phyloP scores from a whole-genome alignment of 2,797 vertebrate genomes.

The Sciaenops ocellatus region DNA sequence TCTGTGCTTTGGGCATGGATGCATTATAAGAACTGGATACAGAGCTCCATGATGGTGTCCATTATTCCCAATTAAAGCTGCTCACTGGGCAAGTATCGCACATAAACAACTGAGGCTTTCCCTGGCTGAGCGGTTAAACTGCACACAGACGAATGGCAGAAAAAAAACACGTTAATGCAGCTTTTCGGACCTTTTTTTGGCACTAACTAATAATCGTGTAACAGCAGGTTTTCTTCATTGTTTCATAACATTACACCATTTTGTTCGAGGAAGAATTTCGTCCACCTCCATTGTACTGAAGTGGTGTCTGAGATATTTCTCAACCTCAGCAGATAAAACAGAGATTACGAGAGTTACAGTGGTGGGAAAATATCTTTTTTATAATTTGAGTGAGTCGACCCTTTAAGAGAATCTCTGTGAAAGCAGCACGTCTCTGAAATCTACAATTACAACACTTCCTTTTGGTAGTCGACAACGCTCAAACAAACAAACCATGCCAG shows the following conservation, averaged over 20 bases:
- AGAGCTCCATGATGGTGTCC: neutral
- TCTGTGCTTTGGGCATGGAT: neutral
- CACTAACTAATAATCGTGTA: neutral
- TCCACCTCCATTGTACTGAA: neutral
- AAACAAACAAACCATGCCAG: neutral
- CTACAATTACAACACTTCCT: neutral
- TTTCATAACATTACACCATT: neutral
- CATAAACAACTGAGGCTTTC: neutral
- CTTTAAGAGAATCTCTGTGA: neutral
- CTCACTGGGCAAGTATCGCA: neutral
- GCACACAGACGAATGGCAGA: neutral
- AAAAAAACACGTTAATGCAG: neutral
- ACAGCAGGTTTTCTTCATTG: neutral
- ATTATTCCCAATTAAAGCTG: neutral
- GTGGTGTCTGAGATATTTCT: neutral
- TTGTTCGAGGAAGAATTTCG: neutral
- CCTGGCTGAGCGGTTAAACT: neutral
- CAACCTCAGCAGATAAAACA: neutral
- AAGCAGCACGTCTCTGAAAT: conserved; percentile 5
- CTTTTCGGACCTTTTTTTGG: neutral
- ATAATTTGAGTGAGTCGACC: neutral
- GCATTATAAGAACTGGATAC: neutral
- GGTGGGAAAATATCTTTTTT: too few species aligned
- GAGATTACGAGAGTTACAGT: neutral
- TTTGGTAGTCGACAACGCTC: neutral